phyloP scores from a whole-genome alignment of 2,888 invertebrate genomes.

The Thalpophila matura region DNA sequence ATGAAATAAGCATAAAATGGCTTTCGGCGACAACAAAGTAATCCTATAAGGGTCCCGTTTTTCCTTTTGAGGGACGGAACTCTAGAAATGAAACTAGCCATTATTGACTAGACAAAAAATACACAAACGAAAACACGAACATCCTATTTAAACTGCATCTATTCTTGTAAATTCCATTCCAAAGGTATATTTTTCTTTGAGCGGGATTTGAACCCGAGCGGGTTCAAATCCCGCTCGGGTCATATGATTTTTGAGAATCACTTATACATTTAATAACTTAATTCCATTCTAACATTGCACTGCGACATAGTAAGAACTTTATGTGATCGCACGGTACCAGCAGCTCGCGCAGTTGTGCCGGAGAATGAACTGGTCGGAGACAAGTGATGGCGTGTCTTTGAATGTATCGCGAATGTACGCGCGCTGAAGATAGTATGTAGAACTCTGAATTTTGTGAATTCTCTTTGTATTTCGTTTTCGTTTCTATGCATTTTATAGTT shows the following conservation, averaged over 20 bases:
- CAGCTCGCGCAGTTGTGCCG: not conserved
- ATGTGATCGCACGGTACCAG: conserved; percentile 4
- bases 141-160: conserved; percentile 6
- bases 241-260: too few species aligned
- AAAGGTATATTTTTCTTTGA: too few species aligned
- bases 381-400: conserved; percentile 15
- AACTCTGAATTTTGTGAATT: not conserved
- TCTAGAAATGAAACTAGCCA: too few species aligned
- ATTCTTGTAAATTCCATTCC: conserved; percentile 3
- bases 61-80: too few species aligned
- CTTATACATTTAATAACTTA: too few species aligned
- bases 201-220: too few species aligned
- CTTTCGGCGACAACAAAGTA: too few species aligned
- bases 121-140: conserved; percentile 2
- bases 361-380: conserved; percentile 3
- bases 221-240: too few species aligned
- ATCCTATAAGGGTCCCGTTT: too few species aligned
- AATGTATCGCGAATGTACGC: conserved; percentile 7
- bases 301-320: conserved; percentile 2
- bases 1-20: too few species aligned
- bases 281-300: not conserved
- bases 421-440: not conserved
- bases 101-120: too few species aligned
- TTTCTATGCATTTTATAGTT: not conserved
- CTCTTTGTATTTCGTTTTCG: not conserved